Conservation (phyloP, 2,888 invertebrate species). For the Hyposoter dolosus region DNA sequence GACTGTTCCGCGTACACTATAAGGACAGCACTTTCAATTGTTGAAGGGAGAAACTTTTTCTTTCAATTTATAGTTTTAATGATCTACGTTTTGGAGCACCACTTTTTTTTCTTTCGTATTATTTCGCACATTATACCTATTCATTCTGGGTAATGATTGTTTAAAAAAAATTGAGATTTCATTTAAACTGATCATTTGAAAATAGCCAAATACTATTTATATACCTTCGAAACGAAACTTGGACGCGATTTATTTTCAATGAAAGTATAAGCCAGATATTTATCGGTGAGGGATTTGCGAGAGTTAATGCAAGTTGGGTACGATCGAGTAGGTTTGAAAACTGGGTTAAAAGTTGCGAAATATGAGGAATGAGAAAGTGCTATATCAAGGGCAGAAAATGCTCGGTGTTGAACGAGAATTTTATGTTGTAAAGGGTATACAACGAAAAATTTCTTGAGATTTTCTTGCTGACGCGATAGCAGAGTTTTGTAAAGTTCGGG, state of each 20-base stretch:
- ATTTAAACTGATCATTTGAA: slow-evolving; percentile 9
- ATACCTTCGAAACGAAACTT: neutral
- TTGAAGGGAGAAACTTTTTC: too few species aligned
- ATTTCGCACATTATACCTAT: neutral
- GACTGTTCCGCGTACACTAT: too few species aligned
- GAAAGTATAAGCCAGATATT: slow-evolving; percentile 23
- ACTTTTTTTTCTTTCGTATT: neutral
- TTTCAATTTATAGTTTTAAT: too few species aligned
- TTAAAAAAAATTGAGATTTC: slow-evolving; percentile 20
- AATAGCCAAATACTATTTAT: neutral
- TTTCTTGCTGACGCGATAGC: slow-evolving; percentile 40
- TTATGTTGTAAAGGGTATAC: slow-evolving; percentile 33
- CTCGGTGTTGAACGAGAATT: slow-evolving; percentile 40
- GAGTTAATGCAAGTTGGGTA: slow-evolving; percentile 13
- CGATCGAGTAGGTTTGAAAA: slow-evolving; percentile 38
- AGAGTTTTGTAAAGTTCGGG: slow-evolving; percentile 55
- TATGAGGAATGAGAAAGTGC: slow-evolving; percentile 47
- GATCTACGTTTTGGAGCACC: too few species aligned
- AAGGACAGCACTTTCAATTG: too few species aligned
- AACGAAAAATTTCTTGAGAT: slow-evolving; percentile 48
- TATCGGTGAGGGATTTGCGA: slow-evolving; percentile 3
- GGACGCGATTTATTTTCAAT: neutral
- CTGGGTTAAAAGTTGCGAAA: slow-evolving; percentile 63
- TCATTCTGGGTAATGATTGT: neutral
- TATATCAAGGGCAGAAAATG: slow-evolving; percentile 1